phyloP scores from a whole-genome alignment of 2,797 vertebrate genomes.

The Chromobotia macracanthus region DNA sequence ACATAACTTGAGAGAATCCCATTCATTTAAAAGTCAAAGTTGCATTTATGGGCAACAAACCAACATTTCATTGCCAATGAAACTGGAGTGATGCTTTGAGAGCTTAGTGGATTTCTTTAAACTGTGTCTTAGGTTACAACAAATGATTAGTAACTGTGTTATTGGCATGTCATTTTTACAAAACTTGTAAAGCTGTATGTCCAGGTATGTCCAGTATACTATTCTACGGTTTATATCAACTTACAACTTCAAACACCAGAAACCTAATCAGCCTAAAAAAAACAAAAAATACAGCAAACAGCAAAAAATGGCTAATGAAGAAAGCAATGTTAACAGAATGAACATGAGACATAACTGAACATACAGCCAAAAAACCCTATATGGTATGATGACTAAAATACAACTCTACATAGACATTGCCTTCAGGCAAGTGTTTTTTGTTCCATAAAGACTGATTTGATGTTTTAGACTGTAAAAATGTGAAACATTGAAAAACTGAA shows the following conservation, averaged over 20 bases:
- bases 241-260: not conserved
- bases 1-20: slow-evolving; percentile 2
- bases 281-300: not conserved
- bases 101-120: slow-evolving; percentile 12
- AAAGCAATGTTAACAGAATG: slow-evolving; percentile 16
- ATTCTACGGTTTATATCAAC: slow-evolving; percentile 10
- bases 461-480: not conserved
- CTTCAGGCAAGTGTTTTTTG: slow-evolving; percentile 5
- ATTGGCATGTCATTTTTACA: not conserved
- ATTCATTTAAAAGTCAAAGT: not conserved
- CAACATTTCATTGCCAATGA: not conserved
- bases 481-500: slow-evolving; percentile 47
- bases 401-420: slow-evolving; percentile 40
- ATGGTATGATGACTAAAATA: not conserved
- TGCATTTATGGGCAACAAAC: not conserved
- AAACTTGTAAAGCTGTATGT: slow-evolving; percentile 56
- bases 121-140: not conserved
- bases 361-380: slow-evolving; percentile 4
- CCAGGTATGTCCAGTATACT: slow-evolving; percentile 65
- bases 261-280: not conserved
- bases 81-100: not conserved
- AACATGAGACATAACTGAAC: slow-evolving; percentile 52
- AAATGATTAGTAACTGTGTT: not conserved
- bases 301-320: not conserved
- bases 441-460: slow-evolving; percentile 17